Conservation (phyloP, 2,797 vertebrate genomes). For the Danio albolineatus region DNA sequence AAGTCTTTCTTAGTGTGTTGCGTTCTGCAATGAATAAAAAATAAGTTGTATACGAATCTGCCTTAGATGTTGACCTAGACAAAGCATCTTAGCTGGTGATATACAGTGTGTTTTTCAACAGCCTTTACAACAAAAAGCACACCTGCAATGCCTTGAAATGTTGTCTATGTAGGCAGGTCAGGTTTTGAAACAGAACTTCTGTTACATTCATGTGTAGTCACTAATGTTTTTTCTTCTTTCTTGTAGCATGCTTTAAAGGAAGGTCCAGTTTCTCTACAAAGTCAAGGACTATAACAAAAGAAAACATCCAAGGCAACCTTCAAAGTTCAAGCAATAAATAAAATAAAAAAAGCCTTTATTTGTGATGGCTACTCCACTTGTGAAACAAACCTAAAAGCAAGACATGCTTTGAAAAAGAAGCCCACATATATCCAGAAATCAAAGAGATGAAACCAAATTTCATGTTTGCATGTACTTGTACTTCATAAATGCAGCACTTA, state of each 20-base stretch:
- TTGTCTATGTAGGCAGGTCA: neutral
- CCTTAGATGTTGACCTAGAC: neutral
- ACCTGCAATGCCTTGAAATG: neutral
- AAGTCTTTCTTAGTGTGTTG: too few relatives aligned
- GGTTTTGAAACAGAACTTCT: neutral
- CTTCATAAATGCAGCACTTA: neutral
- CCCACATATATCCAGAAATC: neutral
- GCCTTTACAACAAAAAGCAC: neutral
- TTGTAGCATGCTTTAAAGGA: neutral
- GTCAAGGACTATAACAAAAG: neutral
- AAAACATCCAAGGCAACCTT: slow-evolving; percentile 19
- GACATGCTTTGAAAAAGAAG: neutral
- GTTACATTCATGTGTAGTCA: neutral
- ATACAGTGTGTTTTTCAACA: neutral
- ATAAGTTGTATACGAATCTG: neutral
- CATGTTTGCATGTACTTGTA: neutral
- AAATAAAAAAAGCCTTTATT: slow-evolving; percentile 3
- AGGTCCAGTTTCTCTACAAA: slow-evolving; percentile 7
- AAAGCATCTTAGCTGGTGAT: neutral
- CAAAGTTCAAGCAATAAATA: slow-evolving; percentile 36
- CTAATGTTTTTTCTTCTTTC: slow-evolving; percentile 2
- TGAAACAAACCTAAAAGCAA: slow-evolving; percentile 29
- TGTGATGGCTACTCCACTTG: slow-evolving; percentile 6
- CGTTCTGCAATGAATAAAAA: neutral
- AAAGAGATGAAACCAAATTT: neutral